phyloP scores from a whole-genome alignment of 2,888 invertebrate species.

The Gortyna flavago region DNA sequence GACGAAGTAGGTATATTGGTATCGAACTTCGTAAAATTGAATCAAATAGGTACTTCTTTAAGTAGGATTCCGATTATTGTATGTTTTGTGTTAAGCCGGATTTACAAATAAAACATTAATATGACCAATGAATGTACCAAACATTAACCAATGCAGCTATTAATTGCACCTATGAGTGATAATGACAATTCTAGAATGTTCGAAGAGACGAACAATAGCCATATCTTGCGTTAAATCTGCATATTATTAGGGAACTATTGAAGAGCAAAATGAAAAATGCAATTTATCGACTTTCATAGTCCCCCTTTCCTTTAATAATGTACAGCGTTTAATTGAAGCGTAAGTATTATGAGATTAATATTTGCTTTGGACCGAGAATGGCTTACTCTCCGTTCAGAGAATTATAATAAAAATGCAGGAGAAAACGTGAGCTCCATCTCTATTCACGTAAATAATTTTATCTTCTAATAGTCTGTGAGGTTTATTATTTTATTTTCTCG shows the following conservation, averaged over 20 bases:
- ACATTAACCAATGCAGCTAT: neutral
- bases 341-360: slow-evolving; percentile 42
- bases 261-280: neutral
- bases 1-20: neutral
- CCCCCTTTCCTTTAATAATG: neutral
- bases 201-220: no score
- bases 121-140: neutral
- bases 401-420: slow-evolving; percentile 46
- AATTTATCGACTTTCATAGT: neutral
- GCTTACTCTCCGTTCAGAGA: slow-evolving; percentile 33
- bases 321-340: slow-evolving; percentile 27
- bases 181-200: no score
- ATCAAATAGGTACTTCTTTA: neutral
- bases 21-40: slow-evolving; percentile 28
- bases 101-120: slow-evolving; percentile 15
- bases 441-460: slow-evolving; percentile 37
- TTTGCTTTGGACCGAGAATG: slow-evolving; percentile 25
- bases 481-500: slow-evolving; percentile 4
- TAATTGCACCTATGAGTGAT: neutral
- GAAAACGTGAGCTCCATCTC: slow-evolving; percentile 15
- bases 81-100: neutral
- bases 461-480: neutral
- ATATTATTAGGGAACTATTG: neutral
- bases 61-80: neutral
- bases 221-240: no score